Percentiles rank a stretch among this genome's conserved stretches.
Conservation (phyloP, 2,888 invertebrate species). For the Callyntrura sp. region DNA sequence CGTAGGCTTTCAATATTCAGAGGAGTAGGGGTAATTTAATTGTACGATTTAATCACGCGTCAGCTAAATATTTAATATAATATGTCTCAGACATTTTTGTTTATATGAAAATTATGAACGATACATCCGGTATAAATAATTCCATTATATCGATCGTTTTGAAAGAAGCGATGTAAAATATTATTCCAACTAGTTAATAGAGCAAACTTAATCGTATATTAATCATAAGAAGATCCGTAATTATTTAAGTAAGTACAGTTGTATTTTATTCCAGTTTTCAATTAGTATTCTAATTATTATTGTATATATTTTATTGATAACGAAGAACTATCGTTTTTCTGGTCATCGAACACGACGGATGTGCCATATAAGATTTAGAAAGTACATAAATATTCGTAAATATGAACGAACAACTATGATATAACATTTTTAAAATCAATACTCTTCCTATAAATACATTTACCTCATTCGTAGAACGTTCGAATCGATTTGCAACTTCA, state of each 20-base stretch:
- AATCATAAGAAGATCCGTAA: conserved; percentile 15
- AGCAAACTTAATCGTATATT: too few species aligned
- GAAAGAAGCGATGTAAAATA: conserved; percentile 45
- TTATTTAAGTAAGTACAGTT: conserved; percentile 29
- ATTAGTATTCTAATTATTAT: conserved; percentile 56
- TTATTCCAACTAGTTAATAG: conserved; percentile 47
- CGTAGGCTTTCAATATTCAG: conserved; percentile 48
- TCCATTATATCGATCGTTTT: conserved; percentile 29
- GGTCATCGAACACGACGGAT: conserved; percentile 80
- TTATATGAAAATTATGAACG: conserved; percentile 13
- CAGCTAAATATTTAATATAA: conserved; percentile 24
- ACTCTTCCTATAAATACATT: conserved; percentile 61
- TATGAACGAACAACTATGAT: conserved; percentile 3
- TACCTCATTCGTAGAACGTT: conserved; percentile 16
- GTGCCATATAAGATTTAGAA: conserved; percentile 76
- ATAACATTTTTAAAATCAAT: conserved; percentile 71
- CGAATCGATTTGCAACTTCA: not conserved
- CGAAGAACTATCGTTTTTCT: conserved; percentile 80
- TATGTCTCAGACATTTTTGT: conserved; percentile 32
- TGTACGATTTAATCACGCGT: conserved; percentile 43
- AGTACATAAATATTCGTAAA: conserved; percentile 38
- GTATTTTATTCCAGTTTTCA: conserved; percentile 29
- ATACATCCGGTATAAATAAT: not conserved
- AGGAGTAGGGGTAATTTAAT: conserved; percentile 71
- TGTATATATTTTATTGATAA: conserved; percentile 61